A percentile compares a stretch with the other conserved stretches of the same genome.
Conservation (phyloP, 2,113 vertebrate species). For the Sinocyclocheilus anophthalmus region DNA sequence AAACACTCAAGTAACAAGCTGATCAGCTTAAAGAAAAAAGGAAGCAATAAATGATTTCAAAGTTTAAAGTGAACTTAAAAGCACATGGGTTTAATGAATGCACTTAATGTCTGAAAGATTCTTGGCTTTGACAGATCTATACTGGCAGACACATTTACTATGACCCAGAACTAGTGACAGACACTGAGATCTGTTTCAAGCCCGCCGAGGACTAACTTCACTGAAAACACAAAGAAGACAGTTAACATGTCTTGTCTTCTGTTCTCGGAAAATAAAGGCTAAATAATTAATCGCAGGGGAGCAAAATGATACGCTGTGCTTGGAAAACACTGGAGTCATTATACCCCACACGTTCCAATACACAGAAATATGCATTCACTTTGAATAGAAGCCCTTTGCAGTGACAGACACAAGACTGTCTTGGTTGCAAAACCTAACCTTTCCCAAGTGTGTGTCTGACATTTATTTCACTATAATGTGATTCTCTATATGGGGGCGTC, state of each 20-base stretch:
- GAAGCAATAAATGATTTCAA: background rate
- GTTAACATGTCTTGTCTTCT: constrained; percentile 42
- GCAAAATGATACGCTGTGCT: constrained; percentile 69
- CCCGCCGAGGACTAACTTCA: constrained; percentile 3
- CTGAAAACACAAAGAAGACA: constrained; percentile 48
- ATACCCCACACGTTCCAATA: constrained; percentile 62
- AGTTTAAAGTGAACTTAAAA: background rate
- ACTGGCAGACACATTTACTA: constrained; percentile 6
- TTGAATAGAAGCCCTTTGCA: constrained; percentile 21
- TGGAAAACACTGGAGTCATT: constrained; percentile 73
- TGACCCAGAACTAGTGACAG: background rate
- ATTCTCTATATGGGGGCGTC: background rate
- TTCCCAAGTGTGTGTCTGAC: constrained; percentile 13
- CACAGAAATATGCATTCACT: constrained; percentile 54
- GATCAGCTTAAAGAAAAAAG: background rate
- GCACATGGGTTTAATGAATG: background rate
- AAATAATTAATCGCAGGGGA: constrained; percentile 71
- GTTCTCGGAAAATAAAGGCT: constrained; percentile 60
- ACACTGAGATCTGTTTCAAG: constrained; percentile 31
- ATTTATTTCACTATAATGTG: background rate
- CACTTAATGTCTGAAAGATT: background rate
- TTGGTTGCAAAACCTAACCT: constrained; percentile 37
- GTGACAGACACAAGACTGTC: constrained; percentile 47
- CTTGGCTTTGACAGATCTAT: constrained; percentile 6
- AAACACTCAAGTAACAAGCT: too few species aligned